Percentiles rank a stretch among this genome's conserved stretches.
These are phyloP conservation scores for Anabas testudineus DNA, from an alignment of 2,797 vertebrate species.

Conservation along the genomic window DNA sequence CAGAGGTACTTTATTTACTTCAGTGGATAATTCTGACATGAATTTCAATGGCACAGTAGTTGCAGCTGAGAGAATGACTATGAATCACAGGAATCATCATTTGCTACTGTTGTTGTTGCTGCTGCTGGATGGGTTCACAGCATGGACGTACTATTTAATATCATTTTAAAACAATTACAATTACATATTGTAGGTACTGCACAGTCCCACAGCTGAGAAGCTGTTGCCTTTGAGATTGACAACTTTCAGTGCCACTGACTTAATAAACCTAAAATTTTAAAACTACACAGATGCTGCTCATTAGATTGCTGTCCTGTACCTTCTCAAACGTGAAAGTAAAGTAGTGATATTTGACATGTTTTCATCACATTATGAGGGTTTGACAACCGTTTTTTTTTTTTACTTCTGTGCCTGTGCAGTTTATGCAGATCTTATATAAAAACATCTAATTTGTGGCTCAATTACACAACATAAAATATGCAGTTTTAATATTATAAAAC, in stretches of 20 bases:
- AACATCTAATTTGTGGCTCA: constrained; percentile 22
- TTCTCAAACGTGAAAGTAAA: no score
- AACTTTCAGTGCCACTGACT: no score
- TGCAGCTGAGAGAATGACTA: not conserved
- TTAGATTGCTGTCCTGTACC: not conserved
- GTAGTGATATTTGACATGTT: not conserved
- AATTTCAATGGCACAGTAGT: not conserved
- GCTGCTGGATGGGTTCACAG: not conserved
- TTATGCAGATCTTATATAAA: not conserved
- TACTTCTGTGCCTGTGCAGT: constrained; percentile 6
- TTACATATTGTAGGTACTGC: no score
- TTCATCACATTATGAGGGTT: not conserved
- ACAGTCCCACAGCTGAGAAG: no score
- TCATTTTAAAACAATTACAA: not conserved
- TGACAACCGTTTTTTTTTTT: not conserved
- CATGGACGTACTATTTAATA: not conserved
- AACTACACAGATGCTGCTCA: not conserved
- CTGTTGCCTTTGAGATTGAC: no score
- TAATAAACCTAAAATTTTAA: no score
- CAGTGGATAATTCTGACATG: not conserved
- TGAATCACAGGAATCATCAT: no score
- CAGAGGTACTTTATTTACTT: not conserved
- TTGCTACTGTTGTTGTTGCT: no score
- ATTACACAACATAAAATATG: constrained; percentile 40
- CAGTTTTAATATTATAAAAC: constrained; percentile 17